phyloP scores from a whole-genome alignment of 2,888 invertebrate genomes.

The Baronia brevicornis region DNA sequence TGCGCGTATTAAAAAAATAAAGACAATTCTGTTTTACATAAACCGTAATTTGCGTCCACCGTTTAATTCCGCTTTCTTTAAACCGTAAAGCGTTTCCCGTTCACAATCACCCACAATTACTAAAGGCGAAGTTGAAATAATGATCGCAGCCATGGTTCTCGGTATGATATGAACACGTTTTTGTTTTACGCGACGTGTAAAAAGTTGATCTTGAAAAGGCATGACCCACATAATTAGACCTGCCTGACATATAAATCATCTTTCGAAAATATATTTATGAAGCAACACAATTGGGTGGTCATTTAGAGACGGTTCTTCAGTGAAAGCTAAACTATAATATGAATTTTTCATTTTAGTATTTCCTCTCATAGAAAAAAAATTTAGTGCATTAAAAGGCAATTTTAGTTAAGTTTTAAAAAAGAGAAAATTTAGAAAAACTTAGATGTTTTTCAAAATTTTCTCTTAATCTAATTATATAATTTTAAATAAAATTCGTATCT shows the following conservation, averaged over 20 bases:
- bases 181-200: constrained; percentile 23
- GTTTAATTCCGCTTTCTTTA: constrained; percentile 12
- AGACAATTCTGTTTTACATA: constrained; percentile 12
- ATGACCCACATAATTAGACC: constrained; percentile 65
- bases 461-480: too few species aligned
- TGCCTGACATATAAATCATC: constrained; percentile 58
- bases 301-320: constrained; percentile 21
- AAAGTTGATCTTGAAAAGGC: constrained; percentile 49
- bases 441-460: too few species aligned
- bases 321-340: constrained; percentile 11
- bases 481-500: too few species aligned
- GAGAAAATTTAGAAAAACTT: too few species aligned
- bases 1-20: constrained; percentile 6
- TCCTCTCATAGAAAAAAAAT: too few species aligned
- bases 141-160: constrained; percentile 18
- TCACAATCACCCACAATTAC: constrained; percentile 14
- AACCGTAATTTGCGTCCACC: constrained; percentile 13
- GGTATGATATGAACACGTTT: constrained; percentile 21
- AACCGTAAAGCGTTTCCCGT: constrained; percentile 8
- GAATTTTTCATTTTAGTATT: constrained; percentile 7
- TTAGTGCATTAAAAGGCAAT: too few species aligned
- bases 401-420: too few species aligned
- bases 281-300: constrained; percentile 53
- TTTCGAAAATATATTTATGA: constrained; percentile 57
- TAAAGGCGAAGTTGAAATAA: constrained; percentile 14